These are phyloP conservation scores for Caenorhabditis uteleia DNA, from an alignment of 2,888 invertebrate genomes.

Conservation along the genomic window DNA sequence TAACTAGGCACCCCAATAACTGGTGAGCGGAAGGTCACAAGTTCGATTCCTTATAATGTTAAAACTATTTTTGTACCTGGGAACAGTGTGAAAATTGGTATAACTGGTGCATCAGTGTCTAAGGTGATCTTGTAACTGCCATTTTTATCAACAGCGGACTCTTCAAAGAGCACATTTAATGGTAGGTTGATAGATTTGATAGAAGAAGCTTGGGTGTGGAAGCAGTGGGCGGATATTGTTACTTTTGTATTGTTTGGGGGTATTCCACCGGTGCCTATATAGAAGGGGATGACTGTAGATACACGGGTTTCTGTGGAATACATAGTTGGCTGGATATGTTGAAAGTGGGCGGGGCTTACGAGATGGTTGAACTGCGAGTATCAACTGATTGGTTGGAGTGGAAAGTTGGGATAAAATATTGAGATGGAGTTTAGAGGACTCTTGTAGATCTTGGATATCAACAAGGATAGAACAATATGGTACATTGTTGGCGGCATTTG, in stretches of 20 bases:
- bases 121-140: slow-evolving; percentile 30
- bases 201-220: slow-evolving; percentile 10
- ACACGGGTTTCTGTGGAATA: slow-evolving; percentile 13
- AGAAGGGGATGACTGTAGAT: slow-evolving; percentile 22
- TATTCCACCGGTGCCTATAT: slow-evolving; percentile 18
- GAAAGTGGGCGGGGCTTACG: slow-evolving; percentile 3
- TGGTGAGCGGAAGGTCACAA: too few relatives aligned
- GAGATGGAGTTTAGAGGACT: slow-evolving; percentile 19
- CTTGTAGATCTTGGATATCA: slow-evolving; percentile 11
- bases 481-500: slow-evolving; percentile 25
- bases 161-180: slow-evolving; percentile 24
- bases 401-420: slow-evolving; percentile 17
- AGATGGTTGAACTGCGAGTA: slow-evolving; percentile 11
- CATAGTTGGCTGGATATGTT: neutral
- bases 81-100: slow-evolving; percentile 20
- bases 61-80: slow-evolving; percentile 9
- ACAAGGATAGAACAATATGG: slow-evolving; percentile 18
- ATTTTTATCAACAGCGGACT: slow-evolving; percentile 20
- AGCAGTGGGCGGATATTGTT: slow-evolving; percentile 20
- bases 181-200: slow-evolving; percentile 15
- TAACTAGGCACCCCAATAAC: too few relatives aligned
- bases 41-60: too few relatives aligned
- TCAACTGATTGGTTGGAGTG: slow-evolving; percentile 13
- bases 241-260: slow-evolving; percentile 18
- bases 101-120: slow-evolving; percentile 23